Evolutionary conservation across 2,888 invertebrate genomes (phyloP), one percentile per base, ranked within the genome.

Genomic region (Bellardia pandia): DNA sequence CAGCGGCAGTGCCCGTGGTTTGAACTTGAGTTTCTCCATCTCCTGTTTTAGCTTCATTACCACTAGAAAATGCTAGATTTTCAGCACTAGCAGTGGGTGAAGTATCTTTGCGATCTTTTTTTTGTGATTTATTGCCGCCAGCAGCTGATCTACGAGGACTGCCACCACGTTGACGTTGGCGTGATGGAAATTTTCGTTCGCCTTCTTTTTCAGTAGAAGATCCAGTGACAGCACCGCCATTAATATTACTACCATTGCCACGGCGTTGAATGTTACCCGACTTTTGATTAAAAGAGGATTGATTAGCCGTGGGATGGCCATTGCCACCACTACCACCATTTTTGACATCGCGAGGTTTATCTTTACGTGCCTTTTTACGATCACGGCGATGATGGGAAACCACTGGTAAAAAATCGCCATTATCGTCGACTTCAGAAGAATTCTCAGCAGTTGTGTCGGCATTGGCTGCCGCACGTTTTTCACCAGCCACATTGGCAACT

Each of bases 321-420:
- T 66, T 81, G 79, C 88, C 62, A 87, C 91, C 91, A 83, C 89
- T 90, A 72, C 48, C 60, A 40, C 64, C 83, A 79, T 87, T 88
- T 88, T 90, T 81, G 75, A 90, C 86, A 71, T 90, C 90, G 48
- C 91, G 91, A 69, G 90, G 91, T 79, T 93, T 93, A 16, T 93
- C 93, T 80, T 93, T 93, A 69, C 93, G 93, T 37, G 93, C 92
- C 85, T 92, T 92, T 88, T 93, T 93, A 30, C 93, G 93, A 89
- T 94, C 94, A 68, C 93, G 93, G 16, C 93, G 92, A 89, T 91
- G 92, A 89, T 93, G 92, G 82, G 94, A 93, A 71, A 93, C 88
- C 37, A 94, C 94, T 58, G 93, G 93, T 78, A 93, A 91, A 91
- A 93, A 94, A 88, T 93, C 93, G 83, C 91, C 91, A 90, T 93